Percentiles rank a stretch among this genome's conserved stretches.
These are phyloP conservation scores for Chymomyza costata DNA, from an alignment of 1,140 invertebrate genomes.

Conservation along the genomic window DNA sequence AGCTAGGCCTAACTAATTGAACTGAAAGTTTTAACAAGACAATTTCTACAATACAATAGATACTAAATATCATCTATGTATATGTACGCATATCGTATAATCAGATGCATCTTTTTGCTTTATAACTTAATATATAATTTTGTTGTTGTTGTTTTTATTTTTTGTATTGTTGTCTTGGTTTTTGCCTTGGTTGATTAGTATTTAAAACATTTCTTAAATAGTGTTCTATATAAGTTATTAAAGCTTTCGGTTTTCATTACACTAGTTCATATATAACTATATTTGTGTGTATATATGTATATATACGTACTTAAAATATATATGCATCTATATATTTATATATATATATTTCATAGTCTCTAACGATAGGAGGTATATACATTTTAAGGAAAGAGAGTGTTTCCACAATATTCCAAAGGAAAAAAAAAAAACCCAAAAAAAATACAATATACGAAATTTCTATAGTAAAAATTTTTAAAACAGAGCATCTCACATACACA, in stretches of 20 bases:
- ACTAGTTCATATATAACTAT: conserved; percentile 54
- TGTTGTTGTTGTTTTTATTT: conserved; percentile 15
- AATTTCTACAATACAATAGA: conserved; percentile 35
- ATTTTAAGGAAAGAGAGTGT: conserved; percentile 26
- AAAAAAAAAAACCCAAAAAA: conserved; percentile 3
- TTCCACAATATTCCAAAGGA: conserved; percentile 19
- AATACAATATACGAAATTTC: not conserved
- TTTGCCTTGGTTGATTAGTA: conserved; percentile 46
- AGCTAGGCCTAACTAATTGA: conserved; percentile 41
- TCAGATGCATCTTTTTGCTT: conserved; percentile 5
- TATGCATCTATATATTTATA: conserved; percentile 37
- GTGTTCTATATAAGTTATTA: conserved; percentile 73
- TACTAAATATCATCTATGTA: conserved; percentile 23
- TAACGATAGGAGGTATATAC: conserved; percentile 67
- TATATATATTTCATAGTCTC: conserved; percentile 52
- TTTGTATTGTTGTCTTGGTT: conserved; percentile 11
- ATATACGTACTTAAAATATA: conserved; percentile 34
- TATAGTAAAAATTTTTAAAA: conserved; percentile 2
- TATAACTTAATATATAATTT: conserved; percentile 6
- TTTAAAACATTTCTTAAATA: conserved; percentile 71
- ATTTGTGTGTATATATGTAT: conserved; percentile 18
- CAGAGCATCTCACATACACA: not conserved
- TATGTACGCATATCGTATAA: conserved; percentile 11
- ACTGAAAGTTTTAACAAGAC: conserved; percentile 31
- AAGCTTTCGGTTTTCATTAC: conserved; percentile 75